phyloP scores from a whole-genome alignment of 2,113 vertebrate genomes.

The Periophthalmodon schlosseri region DNA sequence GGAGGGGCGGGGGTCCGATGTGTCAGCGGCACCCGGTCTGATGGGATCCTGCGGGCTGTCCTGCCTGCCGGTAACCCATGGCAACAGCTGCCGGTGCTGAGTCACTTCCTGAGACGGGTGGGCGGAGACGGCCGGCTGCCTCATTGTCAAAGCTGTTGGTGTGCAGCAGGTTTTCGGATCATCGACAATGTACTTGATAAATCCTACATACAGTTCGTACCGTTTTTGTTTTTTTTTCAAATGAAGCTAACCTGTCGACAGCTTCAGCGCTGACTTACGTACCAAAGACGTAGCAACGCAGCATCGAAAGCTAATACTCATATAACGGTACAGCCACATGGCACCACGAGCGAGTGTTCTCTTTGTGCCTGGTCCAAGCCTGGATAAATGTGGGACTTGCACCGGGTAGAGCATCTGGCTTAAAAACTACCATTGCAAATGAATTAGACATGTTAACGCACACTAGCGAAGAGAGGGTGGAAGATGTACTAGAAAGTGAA shows the following conservation, averaged over 20 bases:
- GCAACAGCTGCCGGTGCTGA: slow-evolving; percentile 73
- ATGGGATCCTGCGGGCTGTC: slow-evolving; percentile 19
- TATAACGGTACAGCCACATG: background rate
- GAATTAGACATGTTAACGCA: background rate
- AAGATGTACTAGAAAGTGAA: background rate
- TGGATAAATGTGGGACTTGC: background rate
- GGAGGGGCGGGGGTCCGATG: slow-evolving; percentile 11
- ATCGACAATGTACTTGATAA: background rate
- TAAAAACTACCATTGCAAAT: background rate
- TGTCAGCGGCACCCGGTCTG: slow-evolving; percentile 37
- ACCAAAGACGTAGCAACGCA: background rate
- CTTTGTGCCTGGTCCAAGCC: background rate
- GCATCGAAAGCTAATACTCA: background rate
- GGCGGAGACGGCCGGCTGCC: slow-evolving; percentile 24
- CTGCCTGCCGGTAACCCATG: slow-evolving; percentile 59
- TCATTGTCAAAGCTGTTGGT: slow-evolving; percentile 20
- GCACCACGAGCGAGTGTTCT: background rate
- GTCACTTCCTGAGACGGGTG: slow-evolving; percentile 51
- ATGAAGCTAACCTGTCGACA: background rate
- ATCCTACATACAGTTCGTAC: background rate
- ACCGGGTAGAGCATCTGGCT: background rate
- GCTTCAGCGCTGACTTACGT: background rate
- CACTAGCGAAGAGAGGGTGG: too few species aligned
- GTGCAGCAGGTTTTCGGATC: slow-evolving; percentile 16
- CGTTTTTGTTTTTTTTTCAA: background rate